Conservation (phyloP, 1,140 invertebrate species). For the Bombus pyrosoma region DNA sequence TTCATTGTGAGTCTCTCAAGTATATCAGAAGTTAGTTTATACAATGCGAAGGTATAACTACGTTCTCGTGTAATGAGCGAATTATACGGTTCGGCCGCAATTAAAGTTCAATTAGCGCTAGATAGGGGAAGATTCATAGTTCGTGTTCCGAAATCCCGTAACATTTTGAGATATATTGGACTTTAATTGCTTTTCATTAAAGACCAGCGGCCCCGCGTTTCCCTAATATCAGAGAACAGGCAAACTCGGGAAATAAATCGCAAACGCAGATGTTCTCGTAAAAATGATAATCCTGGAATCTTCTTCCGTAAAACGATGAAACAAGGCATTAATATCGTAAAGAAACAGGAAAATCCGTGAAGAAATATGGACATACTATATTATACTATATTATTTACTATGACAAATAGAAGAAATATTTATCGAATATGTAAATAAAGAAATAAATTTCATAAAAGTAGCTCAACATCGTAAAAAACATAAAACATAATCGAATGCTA, state of each 20-base stretch:
- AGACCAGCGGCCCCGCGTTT: background rate
- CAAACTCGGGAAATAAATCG: background rate
- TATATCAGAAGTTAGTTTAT: slow-evolving; percentile 4
- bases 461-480: too few relatives aligned
- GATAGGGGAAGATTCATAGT: slow-evolving; percentile 7
- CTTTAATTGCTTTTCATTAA: slow-evolving; percentile 36
- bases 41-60: background rate
- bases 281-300: background rate
- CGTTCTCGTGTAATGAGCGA: background rate
- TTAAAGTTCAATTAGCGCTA: slow-evolving; percentile 32
- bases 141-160: slow-evolving; percentile 5
- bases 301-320: background rate
- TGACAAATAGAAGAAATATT: too few relatives aligned
- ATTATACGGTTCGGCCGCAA: slow-evolving; percentile 27
- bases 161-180: slow-evolving; percentile 28
- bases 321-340: background rate
- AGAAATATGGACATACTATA: too few relatives aligned
- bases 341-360: background rate
- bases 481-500: background rate
- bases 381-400: too few relatives aligned
- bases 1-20: background rate
- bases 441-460: too few relatives aligned
- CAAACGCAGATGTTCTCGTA: background rate
- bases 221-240: background rate
- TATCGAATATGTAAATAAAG: too few relatives aligned